These are phyloP conservation scores for Corvus cornix DNA, from an alignment of 2,113 vertebrate genomes.

Conservation along the genomic window DNA sequence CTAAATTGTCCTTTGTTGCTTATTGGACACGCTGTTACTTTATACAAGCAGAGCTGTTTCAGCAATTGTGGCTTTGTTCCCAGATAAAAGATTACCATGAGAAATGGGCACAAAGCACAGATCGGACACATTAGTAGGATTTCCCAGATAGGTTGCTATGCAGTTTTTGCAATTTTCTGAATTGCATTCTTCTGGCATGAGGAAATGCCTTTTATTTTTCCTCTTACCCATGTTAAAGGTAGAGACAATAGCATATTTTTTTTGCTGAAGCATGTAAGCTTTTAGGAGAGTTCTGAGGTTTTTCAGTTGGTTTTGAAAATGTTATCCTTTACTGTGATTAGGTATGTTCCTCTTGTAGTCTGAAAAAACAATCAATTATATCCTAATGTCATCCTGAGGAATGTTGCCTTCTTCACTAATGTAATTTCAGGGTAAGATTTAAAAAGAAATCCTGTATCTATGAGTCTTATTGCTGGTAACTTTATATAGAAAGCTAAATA, in stretches of 20 bases:
- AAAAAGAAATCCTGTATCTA: neutral
- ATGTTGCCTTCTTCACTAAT: neutral
- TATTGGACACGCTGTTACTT: neutral
- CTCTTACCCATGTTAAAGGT: neutral
- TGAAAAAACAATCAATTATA: neutral
- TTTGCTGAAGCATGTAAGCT: neutral
- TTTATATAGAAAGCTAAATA: neutral
- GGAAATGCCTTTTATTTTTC: neutral
- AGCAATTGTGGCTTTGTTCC: slow-evolving; percentile 2
- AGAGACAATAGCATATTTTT: neutral
- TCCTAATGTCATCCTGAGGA: neutral
- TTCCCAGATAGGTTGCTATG: neutral
- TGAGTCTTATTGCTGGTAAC: neutral
- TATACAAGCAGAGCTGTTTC: neutral
- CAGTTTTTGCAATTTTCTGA: neutral
- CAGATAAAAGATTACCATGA: slow-evolving; percentile 10
- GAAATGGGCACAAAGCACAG: neutral
- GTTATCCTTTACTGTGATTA: neutral
- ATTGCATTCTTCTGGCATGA: neutral
- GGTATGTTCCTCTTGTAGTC: neutral
- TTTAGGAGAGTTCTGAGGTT: neutral
- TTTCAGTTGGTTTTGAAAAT: neutral
- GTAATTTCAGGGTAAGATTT: neutral
- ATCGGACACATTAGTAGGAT: neutral
- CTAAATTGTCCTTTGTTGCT: neutral